phyloP scores from a whole-genome alignment of 1,140 invertebrate genomes.

The Drosophila eugracilis region DNA sequence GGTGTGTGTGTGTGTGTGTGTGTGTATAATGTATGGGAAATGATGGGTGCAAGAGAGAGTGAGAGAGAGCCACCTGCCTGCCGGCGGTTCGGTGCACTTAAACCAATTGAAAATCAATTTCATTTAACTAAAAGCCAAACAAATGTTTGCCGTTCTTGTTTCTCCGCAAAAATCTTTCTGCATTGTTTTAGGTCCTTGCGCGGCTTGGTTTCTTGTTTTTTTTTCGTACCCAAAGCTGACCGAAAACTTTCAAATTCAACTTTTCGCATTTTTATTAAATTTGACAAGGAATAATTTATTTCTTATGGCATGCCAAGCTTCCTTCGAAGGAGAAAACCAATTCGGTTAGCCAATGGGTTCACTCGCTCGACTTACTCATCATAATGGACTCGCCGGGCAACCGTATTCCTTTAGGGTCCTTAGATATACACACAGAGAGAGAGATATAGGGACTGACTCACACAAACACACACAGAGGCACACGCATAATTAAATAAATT shows the following conservation, averaged over 20 bases:
- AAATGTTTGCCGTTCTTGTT: conserved; percentile 62
- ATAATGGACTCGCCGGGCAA: conserved; percentile 21
- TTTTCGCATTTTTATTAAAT: conserved; percentile 61
- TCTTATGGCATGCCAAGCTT: too few species aligned
- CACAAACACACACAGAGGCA: conserved; percentile 5
- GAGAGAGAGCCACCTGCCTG: too few species aligned
- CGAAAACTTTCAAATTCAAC: conserved; percentile 50
- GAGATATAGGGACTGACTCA: background rate
- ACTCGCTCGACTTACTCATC: background rate
- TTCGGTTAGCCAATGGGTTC: conserved; percentile 19
- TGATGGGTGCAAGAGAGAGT: too few species aligned
- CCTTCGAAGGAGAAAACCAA: too few species aligned
- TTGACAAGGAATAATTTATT: conserved; percentile 72
- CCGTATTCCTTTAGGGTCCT: conserved; percentile 20
- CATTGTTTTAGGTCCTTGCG: conserved; percentile 29
- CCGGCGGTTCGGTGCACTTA: conserved; percentile 58
- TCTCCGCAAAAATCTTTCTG: conserved; percentile 10
- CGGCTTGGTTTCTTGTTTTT: background rate
- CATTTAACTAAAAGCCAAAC: conserved; percentile 77
- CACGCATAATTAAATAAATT: conserved; percentile 74
- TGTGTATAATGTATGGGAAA: background rate
- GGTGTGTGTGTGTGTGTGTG: too few species aligned
- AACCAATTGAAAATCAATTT: conserved; percentile 79
- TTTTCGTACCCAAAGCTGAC: too few species aligned
- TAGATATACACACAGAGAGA: background rate